Base-by-base conservation (phyloP, 2,113 vertebrate genomes). In the Barbus barbus region DNA sequence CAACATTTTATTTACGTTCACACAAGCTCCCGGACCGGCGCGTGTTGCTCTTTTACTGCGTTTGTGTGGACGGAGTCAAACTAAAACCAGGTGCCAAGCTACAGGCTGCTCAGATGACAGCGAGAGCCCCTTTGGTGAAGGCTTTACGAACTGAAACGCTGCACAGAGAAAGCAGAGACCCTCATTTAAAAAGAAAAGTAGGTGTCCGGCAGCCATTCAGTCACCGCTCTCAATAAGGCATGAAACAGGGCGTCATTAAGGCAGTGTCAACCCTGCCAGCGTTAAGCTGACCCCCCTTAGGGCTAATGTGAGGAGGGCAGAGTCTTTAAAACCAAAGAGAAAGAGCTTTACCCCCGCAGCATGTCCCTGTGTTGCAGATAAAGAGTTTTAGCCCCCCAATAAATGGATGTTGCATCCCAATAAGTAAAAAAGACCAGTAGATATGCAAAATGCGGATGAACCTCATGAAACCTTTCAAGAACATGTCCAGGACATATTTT, bases 181-280 rank as follows among this genome's bases (percentile, higher is more conserved):
- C 84, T 85, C 20, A 1, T 67, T 67, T 76, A 77, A 56, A 71
- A 48, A 63, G 78, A 53, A 79, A 74, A 76, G 44, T 76, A 79
- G 63, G 75, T 69, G 82, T 83, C 82, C 71, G 65, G 71, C 24
- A 51, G 69, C 85, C 63, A 79, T 78, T 84, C 79, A 85, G 31
- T 51, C 86, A 89, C 65, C 79, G 65, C 83, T 83, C 76, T 86
- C 85, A 85, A 89, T 86, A 87, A 87, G 84, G 84, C 87, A 87
- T 89, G 82, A 89, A 81, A 89, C 82, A 74, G 72, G 69, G 60
- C 85, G 69, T 86, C 84, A 85, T 88, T 88, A 87, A 88, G 89
- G 86, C 85, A 83, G 44, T 72, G 84, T 88, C 85, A 86, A 83
- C 75, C 82, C 80, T 75, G 58, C n/a, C 51, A 6, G 71, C 26